Evolutionary conservation across 2,888 invertebrate genomes (phyloP).

Genomic region (Drosophila imparisetae): DNA sequence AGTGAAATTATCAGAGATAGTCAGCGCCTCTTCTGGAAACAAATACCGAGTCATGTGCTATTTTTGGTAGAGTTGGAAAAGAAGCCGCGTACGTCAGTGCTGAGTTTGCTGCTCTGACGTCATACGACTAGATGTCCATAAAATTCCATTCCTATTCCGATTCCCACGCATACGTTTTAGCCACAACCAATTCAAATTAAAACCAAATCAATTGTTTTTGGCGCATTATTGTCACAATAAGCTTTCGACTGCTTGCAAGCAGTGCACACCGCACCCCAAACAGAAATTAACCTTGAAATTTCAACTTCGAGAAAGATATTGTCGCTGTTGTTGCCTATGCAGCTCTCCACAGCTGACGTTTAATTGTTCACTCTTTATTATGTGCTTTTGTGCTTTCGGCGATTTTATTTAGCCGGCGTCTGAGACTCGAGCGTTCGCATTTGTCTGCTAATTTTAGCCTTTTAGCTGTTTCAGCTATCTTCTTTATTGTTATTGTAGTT

Average conservation of each 20-base stretch:
- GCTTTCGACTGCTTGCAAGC: conserved; percentile 45
- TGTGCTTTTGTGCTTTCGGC: conserved; percentile 13
- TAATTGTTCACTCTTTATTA: background rate
- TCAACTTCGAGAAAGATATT: conserved; percentile 1
- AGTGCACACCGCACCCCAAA: conserved; percentile 33
- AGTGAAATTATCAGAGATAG: conserved; percentile 25
- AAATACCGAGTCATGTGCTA: conserved; percentile 34
- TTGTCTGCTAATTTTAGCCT: conserved; percentile 74
- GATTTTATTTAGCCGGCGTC: conserved; percentile 67
- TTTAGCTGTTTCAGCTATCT: conserved; percentile 72
- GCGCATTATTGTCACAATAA: conserved; percentile 22
- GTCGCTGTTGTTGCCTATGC: conserved; percentile 48
- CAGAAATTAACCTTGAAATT: conserved; percentile 63
- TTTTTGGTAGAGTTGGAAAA: conserved; percentile 9
- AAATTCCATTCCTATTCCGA: background rate
- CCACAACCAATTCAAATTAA: conserved; percentile 47
- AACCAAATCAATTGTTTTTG: conserved; percentile 27
- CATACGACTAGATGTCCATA: conserved; percentile 2
- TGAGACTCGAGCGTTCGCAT: conserved; percentile 40
- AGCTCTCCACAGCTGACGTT: conserved; percentile 21
- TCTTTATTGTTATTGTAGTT: conserved; percentile 17
- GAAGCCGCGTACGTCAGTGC: conserved; percentile 12
- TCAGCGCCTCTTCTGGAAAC: conserved; percentile 25
- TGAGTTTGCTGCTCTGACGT: conserved; percentile 27
- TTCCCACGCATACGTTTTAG: conserved; percentile 23